Conservation (phyloP, 2,888 invertebrate genomes). For the Dexiosoma caninum region DNA sequence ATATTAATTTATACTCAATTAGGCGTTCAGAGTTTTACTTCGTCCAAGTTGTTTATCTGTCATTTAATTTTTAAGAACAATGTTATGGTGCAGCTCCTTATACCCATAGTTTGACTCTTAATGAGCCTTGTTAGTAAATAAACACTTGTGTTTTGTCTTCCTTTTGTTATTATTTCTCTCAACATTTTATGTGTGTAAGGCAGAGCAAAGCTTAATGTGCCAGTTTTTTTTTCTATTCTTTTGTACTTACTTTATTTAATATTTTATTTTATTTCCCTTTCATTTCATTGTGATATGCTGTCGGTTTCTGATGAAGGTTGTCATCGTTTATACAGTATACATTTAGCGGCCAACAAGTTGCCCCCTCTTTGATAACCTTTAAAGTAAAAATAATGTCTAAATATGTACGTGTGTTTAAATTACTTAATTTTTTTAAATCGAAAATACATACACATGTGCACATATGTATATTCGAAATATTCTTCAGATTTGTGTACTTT, state of each 20-base stretch:
- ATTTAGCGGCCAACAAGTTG: not conserved
- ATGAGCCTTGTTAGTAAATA: slow-evolving; percentile 59
- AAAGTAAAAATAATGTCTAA: no score
- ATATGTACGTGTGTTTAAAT: no score
- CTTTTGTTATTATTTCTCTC: slow-evolving; percentile 3
- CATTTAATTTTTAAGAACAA: slow-evolving; percentile 21
- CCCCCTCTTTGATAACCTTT: no score
- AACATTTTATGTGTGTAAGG: not conserved
- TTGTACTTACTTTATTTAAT: slow-evolving; percentile 24
- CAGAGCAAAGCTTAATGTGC: no score
- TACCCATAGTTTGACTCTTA: slow-evolving; percentile 36
- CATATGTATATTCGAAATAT: no score
- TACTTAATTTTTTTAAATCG: no score
- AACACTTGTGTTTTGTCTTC: slow-evolving; percentile 52
- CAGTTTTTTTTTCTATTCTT: no score
- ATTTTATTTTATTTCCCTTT: not conserved
- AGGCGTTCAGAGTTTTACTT: no score
- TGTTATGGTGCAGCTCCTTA: not conserved
- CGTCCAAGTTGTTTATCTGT: slow-evolving; percentile 17
- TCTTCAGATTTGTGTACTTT: no score
- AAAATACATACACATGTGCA: no score
- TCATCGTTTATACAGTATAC: slow-evolving; percentile 3
- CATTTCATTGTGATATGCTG: not conserved
- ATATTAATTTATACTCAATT: no score
- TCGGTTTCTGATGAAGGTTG: slow-evolving; percentile 39